phyloP scores from a whole-genome alignment of 2,888 invertebrate genomes.

The Incurvaria masculella region DNA sequence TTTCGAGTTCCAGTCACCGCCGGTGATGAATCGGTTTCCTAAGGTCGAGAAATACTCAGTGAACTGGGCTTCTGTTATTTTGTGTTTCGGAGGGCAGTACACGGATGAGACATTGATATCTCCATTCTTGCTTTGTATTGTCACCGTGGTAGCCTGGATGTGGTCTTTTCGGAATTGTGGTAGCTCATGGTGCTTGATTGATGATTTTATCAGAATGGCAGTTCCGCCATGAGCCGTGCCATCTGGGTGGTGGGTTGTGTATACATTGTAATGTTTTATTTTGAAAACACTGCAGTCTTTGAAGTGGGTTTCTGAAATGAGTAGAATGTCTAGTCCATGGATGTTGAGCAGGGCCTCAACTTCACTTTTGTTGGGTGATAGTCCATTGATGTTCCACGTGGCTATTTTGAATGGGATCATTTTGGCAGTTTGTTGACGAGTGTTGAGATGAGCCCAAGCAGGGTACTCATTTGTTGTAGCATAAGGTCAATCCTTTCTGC shows the following conservation, averaged over 20 bases:
- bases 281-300: no score
- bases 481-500: no score
- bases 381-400: no score
- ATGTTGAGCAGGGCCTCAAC: no score
- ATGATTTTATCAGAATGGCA: constrained; percentile 8
- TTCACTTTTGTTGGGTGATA: no score
- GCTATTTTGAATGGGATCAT: no score
- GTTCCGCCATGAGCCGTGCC: constrained; percentile 13
- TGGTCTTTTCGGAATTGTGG: constrained; percentile 5
- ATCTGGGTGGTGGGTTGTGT: constrained; percentile 12
- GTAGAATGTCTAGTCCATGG: no score
- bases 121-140: constrained; percentile 7
- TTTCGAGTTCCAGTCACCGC: background rate
- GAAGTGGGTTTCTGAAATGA: no score
- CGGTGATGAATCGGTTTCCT: background rate
- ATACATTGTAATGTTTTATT: no score
- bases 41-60: constrained; percentile 1
- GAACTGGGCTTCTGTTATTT: constrained; percentile 5
- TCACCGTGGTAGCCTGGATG: constrained; percentile 13
- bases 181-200: constrained; percentile 11
- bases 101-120: constrained; percentile 9
- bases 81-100: constrained; percentile 17
- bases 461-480: no score
- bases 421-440: no score
- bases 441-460: no score